Conservation (phyloP, 2,797 vertebrate genomes). For the Urosaurus nigricauda region DNA sequence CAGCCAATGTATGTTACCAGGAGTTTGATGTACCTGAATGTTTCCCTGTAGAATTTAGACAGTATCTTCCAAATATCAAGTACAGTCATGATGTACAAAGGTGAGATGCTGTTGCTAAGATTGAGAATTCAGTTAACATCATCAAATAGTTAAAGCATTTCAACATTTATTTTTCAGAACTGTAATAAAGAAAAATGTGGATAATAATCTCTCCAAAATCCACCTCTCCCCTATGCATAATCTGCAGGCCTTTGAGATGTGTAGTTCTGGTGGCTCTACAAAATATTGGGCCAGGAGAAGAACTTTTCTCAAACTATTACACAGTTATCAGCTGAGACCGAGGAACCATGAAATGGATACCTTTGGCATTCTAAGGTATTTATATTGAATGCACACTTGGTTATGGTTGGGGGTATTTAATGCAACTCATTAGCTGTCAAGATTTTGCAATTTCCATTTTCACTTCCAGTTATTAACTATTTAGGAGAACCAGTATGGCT, state of each 20-base stretch:
- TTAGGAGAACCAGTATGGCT: background rate
- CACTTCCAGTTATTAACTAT: background rate
- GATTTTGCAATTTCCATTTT: background rate
- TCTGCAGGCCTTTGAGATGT: conserved; percentile 85
- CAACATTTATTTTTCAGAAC: background rate
- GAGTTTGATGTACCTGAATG: conserved; percentile 88
- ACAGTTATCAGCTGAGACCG: conserved; percentile 85
- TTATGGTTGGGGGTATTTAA: background rate
- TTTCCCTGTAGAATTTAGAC: conserved; percentile 89
- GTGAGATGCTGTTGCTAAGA: conserved; percentile 64
- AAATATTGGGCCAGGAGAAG: conserved; percentile 88
- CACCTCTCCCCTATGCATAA: conserved; percentile 49
- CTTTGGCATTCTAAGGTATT: conserved; percentile 28
- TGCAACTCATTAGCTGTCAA: background rate
- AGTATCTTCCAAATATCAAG: conserved; percentile 91
- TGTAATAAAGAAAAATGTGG: background rate
- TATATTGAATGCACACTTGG: background rate
- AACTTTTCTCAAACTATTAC: conserved; percentile 96
- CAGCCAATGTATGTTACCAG: conserved; percentile 94
- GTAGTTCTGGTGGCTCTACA: conserved; percentile 90
- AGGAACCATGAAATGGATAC: conserved; percentile 28
- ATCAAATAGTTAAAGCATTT: background rate
- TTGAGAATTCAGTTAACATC: background rate
- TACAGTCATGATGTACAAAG: conserved; percentile 84
- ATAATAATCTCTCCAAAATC: background rate